Conservation (phyloP, 2,888 invertebrate genomes). For the Tigriopus californicus region DNA sequence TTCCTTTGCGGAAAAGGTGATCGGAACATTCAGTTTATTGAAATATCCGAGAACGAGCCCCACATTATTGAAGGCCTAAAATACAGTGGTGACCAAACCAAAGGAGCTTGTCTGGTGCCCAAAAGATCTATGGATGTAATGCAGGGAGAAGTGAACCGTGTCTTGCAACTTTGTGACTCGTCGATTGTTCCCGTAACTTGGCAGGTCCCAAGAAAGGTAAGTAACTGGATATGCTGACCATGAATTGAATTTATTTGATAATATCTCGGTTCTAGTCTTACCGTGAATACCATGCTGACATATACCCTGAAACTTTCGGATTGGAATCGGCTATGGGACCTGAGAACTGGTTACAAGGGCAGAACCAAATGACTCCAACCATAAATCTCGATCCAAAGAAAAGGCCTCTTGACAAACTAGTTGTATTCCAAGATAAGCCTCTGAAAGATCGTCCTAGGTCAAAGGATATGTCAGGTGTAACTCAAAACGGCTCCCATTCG, state of each 20-base stretch:
- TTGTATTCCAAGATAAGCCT: conserved; percentile 2
- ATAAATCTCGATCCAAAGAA: conserved; percentile 55
- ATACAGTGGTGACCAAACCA: conserved; percentile 48
- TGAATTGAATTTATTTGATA: not conserved
- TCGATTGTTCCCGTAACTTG: conserved; percentile 83
- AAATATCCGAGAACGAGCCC: conserved; percentile 71
- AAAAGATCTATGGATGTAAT: conserved; percentile 84
- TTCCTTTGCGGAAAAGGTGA: conserved; percentile 89
- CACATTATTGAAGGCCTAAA: conserved; percentile 58
- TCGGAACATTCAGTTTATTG: conserved; percentile 72
- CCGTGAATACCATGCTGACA: conserved; percentile 78
- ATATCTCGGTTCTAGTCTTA: conserved; percentile 59
- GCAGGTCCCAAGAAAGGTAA: conserved; percentile 75
- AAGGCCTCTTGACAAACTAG: not conserved
- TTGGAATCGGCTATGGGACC: conserved; percentile 57
- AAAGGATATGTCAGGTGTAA: too few relatives aligned
- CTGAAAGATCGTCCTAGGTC: not conserved
- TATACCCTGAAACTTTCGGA: conserved; percentile 77
- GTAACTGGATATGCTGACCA: conserved; percentile 7
- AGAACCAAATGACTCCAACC: too few relatives aligned
- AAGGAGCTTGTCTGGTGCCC: conserved; percentile 77
- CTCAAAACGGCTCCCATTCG: not conserved
- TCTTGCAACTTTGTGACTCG: conserved; percentile 64
- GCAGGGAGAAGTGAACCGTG: conserved; percentile 85
- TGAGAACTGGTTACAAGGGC: conserved; percentile 44